These are phyloP conservation scores for Tychaedon coryphoeus DNA, from an alignment of 2,113 vertebrate genomes.

Conservation along the genomic window DNA sequence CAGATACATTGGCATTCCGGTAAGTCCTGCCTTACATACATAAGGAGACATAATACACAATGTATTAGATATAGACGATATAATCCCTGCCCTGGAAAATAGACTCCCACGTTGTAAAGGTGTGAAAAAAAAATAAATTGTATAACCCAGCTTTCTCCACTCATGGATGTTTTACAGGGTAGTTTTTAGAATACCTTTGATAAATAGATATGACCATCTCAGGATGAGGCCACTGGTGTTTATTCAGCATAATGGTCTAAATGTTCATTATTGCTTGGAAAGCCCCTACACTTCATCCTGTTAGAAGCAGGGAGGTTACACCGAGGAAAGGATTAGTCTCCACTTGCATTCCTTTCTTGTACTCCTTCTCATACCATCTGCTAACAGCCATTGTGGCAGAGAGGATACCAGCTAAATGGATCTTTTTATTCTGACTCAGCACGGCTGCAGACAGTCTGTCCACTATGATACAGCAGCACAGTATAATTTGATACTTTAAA, in stretches of 20 bases:
- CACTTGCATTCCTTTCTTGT: conserved; percentile 12
- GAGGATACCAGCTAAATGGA: neutral
- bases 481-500: neutral
- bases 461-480: neutral
- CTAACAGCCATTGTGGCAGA: conserved; percentile 5
- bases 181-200: neutral
- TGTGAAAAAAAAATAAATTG: neutral
- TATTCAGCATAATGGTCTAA: neutral
- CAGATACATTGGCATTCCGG: neutral
- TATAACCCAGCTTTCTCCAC: neutral
- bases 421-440: conserved; percentile 49
- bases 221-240: neutral
- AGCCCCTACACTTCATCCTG: neutral
- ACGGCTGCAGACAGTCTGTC: neutral
- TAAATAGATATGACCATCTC: neutral
- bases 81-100: neutral
- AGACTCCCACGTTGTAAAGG: neutral
- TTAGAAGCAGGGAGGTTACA: neutral
- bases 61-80: neutral
- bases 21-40: neutral
- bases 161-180: neutral
- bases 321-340: neutral
- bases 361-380: neutral
- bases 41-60: neutral
- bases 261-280: neutral